A percentile compares a stretch with the other conserved stretches of the same genome.
Conservation (phyloP, 2,888 invertebrate genomes). For the Tridacna gigas region DNA sequence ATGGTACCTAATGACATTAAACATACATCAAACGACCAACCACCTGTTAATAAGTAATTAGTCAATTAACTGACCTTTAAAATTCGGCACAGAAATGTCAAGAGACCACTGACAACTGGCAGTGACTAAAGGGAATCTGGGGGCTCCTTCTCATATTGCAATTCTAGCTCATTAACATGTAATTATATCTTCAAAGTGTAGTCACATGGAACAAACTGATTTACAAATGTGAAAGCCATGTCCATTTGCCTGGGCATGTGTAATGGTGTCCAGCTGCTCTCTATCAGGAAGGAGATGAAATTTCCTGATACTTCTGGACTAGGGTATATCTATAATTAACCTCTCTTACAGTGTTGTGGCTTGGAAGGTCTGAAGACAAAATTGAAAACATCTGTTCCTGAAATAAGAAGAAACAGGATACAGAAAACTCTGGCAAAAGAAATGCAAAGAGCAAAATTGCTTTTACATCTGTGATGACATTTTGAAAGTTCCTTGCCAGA, state of each 20-base stretch:
- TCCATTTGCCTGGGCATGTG: background rate
- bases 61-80: constrained; percentile 12
- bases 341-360: background rate
- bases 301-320: background rate
- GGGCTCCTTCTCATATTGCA: background rate
- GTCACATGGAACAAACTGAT: background rate
- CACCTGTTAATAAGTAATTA: constrained; percentile 4
- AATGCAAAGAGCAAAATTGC: too few relatives aligned
- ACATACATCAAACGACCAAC: constrained; percentile 15
- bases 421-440: too few relatives aligned
- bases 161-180: constrained; percentile 7
- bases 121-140: background rate
- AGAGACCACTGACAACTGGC: background rate
- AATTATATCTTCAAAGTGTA: background rate
- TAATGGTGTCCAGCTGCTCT: background rate
- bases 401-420: background rate
- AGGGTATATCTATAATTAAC: background rate
- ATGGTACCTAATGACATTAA: background rate
- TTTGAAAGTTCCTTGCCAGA: too few relatives aligned
- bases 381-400: constrained; percentile 10
- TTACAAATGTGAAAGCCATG: background rate
- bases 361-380: background rate
- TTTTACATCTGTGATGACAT: too few relatives aligned
- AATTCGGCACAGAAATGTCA: background rate
- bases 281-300: background rate